phyloP scores from a whole-genome alignment of 1,140 invertebrate species.

The Nautilus pompilius region DNA sequence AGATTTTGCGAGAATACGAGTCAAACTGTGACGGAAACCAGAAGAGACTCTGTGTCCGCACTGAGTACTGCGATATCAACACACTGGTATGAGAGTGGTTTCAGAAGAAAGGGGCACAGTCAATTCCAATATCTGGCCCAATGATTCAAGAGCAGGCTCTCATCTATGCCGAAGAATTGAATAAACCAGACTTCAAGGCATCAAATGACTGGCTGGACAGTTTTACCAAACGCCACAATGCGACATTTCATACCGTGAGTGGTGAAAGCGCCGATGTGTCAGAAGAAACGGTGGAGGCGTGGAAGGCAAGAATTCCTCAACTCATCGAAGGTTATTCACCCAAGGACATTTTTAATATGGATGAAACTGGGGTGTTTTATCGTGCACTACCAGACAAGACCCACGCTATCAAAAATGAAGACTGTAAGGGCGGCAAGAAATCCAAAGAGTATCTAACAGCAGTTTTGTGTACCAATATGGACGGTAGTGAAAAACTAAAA shows the following conservation, averaged over 20 bases:
- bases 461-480: slow-evolving; percentile 19
- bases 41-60: not conserved
- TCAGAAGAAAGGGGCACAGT: not conserved
- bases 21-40: not conserved
- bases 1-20: slow-evolving; percentile 12
- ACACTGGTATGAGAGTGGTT: slow-evolving; percentile 11
- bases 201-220: slow-evolving; percentile 19
- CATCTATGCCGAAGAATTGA: slow-evolving; percentile 14
- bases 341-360: slow-evolving; percentile 26
- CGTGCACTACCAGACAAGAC: slow-evolving; percentile 22
- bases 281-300: slow-evolving; percentile 4
- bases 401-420: slow-evolving; percentile 17
- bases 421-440: slow-evolving; percentile 20
- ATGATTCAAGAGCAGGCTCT: slow-evolving; percentile 11
- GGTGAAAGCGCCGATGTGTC: slow-evolving; percentile 15
- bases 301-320: slow-evolving; percentile 7
- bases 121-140: slow-evolving; percentile 12
- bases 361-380: slow-evolving; percentile 29
- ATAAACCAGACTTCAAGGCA: slow-evolving; percentile 17
- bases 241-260: slow-evolving; percentile 7
- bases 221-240: slow-evolving; percentile 11
- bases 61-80: slow-evolving; percentile 16
- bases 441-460: slow-evolving; percentile 24
- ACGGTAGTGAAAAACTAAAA: too few species aligned
- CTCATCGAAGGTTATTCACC: slow-evolving; percentile 11